Percentiles rank a stretch among this genome's conserved stretches.
These are phyloP conservation scores for Epicampocera succincta DNA, from an alignment of 2,888 invertebrate species.

Conservation along the genomic window DNA sequence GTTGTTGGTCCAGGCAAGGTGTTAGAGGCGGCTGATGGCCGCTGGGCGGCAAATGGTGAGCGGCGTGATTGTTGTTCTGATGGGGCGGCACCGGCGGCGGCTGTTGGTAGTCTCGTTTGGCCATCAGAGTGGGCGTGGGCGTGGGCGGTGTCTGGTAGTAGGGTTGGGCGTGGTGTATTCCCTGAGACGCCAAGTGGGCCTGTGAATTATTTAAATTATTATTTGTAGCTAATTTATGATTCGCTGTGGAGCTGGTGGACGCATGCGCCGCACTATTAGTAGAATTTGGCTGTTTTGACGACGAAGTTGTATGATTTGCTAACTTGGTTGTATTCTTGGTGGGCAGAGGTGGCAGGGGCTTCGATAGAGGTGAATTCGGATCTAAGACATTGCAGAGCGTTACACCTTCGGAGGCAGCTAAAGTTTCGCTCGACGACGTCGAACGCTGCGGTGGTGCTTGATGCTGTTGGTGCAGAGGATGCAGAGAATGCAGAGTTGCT, in stretches of 20 bases:
- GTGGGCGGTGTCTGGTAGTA: constrained; percentile 77
- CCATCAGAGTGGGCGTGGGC: constrained; percentile 78
- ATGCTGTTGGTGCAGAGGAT: not conserved
- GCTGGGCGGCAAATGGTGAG: constrained; percentile 69
- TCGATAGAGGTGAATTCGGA: constrained; percentile 73
- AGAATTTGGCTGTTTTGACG: constrained; percentile 41
- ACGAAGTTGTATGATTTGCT: constrained; percentile 72
- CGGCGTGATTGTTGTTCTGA: constrained; percentile 73
- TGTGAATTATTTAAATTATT: constrained; percentile 68
- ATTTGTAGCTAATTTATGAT: constrained; percentile 40
- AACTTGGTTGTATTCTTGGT: constrained; percentile 70
- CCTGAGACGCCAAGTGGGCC: constrained; percentile 71
- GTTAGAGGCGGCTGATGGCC: constrained; percentile 76
- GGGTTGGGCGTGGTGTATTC: constrained; percentile 78
- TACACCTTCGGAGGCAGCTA: constrained; percentile 77
- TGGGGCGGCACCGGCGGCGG: constrained; percentile 78
- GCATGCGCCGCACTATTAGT: constrained; percentile 6
- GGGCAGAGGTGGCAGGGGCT: constrained; percentile 78
- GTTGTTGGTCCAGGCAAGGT: constrained; percentile 77
- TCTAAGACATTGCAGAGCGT: constrained; percentile 62
- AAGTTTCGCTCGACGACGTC: constrained; percentile 78
- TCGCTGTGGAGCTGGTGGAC: constrained; percentile 15
- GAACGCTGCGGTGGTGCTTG: constrained; percentile 71
- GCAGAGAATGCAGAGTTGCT: too few relatives aligned
- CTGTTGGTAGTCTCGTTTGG: constrained; percentile 74